Evolutionary conservation across 1,140 invertebrate species (phyloP), one percentile per base, ranked within the genome.

Genomic region (Papilio polyxenes): DNA sequence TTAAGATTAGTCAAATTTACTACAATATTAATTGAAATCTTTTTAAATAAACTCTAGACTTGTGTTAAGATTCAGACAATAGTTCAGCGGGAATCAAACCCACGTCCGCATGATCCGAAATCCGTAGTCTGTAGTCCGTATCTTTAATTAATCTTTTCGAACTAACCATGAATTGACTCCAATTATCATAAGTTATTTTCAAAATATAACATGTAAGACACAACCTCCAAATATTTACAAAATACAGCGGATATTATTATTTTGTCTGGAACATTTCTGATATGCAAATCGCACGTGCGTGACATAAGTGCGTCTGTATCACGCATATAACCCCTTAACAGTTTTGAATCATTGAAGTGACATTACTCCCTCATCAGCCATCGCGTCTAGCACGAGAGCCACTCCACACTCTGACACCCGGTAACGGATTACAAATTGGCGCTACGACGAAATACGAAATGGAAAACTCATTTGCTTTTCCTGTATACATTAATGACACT

Each of bases 301-400:
- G 78, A 80, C 78, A 80, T 15, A 80, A 80, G 78, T 65, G 78
- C 78, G 78, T 80, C 78, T 80, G 78, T 80, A 80, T 80, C 78
- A 53, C 53, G 53, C 53, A 59, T 40, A 79, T 20, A 80, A n/a
- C 40, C 59, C 44, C 59, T 51, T 80, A 65, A 62, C 53, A 80
- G 49, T 80, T 80, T 80, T 80, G 56, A 69, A 80, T 80, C 59
- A 80, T 80, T 65, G 78, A 65, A 65, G 78, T 65, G 78, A 80
- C 62, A 80, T 80, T 65, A 80, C 78, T 80, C 78, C 78, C 59
- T 80, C 78, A 80, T 80, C 78, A 40, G 51, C 56, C 78, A 69
- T 80, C 56, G 56, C 40, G 56, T 65, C 78, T 65, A 80, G 56
- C 44, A 44, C 59, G 15, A 59, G 56, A n/a, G 77, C 48, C 75